A percentile compares a stretch with the other conserved stretches of the same genome.
Evolutionary conservation across 2,888 invertebrate species (phyloP).

Genomic region (Eupithecia centaureata): DNA sequence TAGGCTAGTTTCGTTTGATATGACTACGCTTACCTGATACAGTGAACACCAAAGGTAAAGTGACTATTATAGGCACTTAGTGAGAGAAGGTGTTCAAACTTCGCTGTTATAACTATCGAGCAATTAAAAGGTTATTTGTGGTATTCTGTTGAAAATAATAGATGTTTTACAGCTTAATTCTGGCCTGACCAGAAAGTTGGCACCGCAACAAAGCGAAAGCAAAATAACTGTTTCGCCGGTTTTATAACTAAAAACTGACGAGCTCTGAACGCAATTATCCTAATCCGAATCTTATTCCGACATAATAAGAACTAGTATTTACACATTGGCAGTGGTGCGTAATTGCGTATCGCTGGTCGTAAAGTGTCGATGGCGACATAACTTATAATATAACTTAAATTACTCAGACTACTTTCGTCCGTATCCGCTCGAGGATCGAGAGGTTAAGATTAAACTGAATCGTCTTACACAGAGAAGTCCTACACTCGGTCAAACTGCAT

Average conservation of each 20-base stretch:
- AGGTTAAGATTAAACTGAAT: slow-evolving; percentile 55
- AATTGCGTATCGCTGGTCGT: slow-evolving; percentile 77
- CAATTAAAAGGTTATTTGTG: neutral
- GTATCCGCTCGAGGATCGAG: slow-evolving; percentile 37
- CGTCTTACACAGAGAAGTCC: slow-evolving; percentile 52
- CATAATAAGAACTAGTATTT: slow-evolving; percentile 63
- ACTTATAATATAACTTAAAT: slow-evolving; percentile 52
- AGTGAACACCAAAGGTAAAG: slow-evolving; percentile 66
- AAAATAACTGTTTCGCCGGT: slow-evolving; percentile 48
- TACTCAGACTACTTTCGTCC: slow-evolving; percentile 65
- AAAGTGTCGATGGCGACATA: slow-evolving; percentile 46
- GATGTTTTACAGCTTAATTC: neutral
- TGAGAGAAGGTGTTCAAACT: slow-evolving; percentile 46
- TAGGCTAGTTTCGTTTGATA: slow-evolving; percentile 67
- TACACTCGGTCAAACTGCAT: slow-evolving; percentile 37
- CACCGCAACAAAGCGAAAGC: slow-evolving; percentile 57
- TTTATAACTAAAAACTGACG: slow-evolving; percentile 50
- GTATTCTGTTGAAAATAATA: neutral
- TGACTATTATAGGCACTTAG: slow-evolving; percentile 67
- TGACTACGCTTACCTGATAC: slow-evolving; percentile 67
- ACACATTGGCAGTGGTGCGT: slow-evolving; percentile 79
- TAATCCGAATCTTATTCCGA: slow-evolving; percentile 51
- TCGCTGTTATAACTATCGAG: slow-evolving; percentile 25
- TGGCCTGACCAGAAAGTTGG: slow-evolving; percentile 40
- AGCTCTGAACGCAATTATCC: slow-evolving; percentile 59